These are phyloP conservation scores for Bombylius discolor DNA, from an alignment of 2,888 invertebrate genomes.

Conservation along the genomic window DNA sequence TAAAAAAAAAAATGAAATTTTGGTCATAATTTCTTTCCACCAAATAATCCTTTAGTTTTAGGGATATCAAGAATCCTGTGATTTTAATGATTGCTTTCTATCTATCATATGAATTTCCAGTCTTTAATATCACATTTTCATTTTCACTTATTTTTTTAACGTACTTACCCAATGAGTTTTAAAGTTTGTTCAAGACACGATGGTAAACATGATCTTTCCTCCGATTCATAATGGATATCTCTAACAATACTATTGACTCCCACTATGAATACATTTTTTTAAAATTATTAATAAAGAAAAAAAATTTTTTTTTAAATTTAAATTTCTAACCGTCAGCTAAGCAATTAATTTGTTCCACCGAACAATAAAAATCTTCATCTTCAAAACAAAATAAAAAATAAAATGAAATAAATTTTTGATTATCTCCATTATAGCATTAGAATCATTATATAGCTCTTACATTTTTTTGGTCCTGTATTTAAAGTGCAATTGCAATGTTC, in stretches of 20 bases:
- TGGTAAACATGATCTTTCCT: conserved; percentile 7
- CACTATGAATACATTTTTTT: background rate
- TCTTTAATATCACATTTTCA: too few relatives aligned
- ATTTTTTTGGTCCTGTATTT: conserved; percentile 17
- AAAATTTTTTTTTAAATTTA: too few relatives aligned
- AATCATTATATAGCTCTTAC: conserved; percentile 16
- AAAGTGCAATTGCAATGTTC: conserved; percentile 25
- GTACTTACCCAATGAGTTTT: conserved; percentile 1
- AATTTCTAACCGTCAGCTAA: background rate
- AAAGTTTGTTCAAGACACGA: conserved; percentile 9
- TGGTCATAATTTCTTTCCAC: too few relatives aligned
- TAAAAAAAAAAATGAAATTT: too few relatives aligned
- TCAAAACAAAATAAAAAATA: background rate
- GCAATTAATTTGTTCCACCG: background rate
- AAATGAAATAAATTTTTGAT: background rate
- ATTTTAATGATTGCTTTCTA: too few relatives aligned
- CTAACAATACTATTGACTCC: conserved; percentile 4
- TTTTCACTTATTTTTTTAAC: background rate
- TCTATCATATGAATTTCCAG: background rate
- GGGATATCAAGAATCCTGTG: too few relatives aligned
- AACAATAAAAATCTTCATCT: conserved; percentile 14
- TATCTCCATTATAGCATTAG: too few relatives aligned
- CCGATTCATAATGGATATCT: conserved; percentile 1
- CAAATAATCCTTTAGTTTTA: too few relatives aligned
- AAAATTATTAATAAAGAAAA: background rate